Base-by-base conservation (phyloP, 2,888 invertebrate genomes). In the Phengaris arion region DNA sequence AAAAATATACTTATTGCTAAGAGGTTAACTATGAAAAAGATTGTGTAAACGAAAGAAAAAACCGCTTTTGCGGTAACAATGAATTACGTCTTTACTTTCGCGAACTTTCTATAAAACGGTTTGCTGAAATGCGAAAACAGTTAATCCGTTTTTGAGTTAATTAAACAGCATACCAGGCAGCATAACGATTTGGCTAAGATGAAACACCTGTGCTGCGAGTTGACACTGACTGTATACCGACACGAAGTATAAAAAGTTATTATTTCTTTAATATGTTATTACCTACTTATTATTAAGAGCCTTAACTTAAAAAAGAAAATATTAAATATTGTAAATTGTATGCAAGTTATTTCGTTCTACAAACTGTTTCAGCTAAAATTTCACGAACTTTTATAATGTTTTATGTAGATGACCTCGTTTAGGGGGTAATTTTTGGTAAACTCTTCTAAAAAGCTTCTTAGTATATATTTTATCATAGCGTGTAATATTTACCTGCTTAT, bases 91-190 rank as follows among this genome's bases (percentile, higher is more conserved):
- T n/a, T 48, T 69, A 55, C 51, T 79, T 77, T 79, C 76, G 79
- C 77, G 10, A 77, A 81, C 82, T 82, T 82, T 82, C 81, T 81
- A 79, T 76, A n/a, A 15, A 69, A 69, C 69, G 46, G 48, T 69
- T 69, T 69, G 69, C 69, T 69, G 46, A 69, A 69, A 48, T 69
- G 69, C 69, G 69, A 69, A 59, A 69, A 69, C 69, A 48, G 13
- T 69, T 48, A 69, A 15, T 13, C 69, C 46, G 48, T 69, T 69
- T 48, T 69, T 48, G 69, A 69, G 12, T n/a, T 69, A 69, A 69
- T 69, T 69, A 48, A 69, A 13, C 48, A 69, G n/a, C 64, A 64
- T 64, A 12, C 22, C 59, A 59, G 22, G 9, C 64, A 64, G 9
- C 64, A 64, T 64, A 12, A 13, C 35, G 64, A 64, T 64, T 64